A percentile compares a stretch with the other conserved stretches of the same genome.
Evolutionary conservation across 2,888 invertebrate genomes (phyloP).

Genomic region (Rotaria sp.): DNA sequence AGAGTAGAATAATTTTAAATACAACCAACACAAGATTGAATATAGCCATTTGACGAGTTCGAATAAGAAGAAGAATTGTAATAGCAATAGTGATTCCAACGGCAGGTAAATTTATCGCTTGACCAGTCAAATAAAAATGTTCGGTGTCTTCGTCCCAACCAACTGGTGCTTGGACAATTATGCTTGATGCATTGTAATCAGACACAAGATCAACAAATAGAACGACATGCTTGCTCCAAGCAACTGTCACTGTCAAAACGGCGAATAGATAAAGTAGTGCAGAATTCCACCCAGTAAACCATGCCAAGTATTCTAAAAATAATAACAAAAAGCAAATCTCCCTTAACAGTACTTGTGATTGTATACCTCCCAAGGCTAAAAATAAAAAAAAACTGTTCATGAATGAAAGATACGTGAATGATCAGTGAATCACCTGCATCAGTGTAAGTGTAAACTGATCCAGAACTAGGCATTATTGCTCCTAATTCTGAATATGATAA

Average conservation of each 20-base stretch:
- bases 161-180: neutral
- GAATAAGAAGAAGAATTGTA: neutral
- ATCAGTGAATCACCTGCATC: neutral
- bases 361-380: neutral
- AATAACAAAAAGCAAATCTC: neutral
- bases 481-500: slow-evolving; percentile 3
- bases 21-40: neutral
- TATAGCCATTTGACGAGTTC: neutral
- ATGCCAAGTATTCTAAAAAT: neutral
- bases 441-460: neutral
- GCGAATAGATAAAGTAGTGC: neutral
- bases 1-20: neutral
- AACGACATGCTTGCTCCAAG: neutral
- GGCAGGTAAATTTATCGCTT: neutral
- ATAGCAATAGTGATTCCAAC: neutral
- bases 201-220: neutral
- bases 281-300: neutral
- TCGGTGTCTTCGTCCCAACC: neutral
- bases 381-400: neutral
- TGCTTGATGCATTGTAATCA: neutral
- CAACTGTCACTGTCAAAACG: neutral
- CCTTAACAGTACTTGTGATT: accelerated
- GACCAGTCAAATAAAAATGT: neutral
- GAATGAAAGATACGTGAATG: neutral
- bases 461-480: neutral